Percentiles rank a stretch among this genome's conserved stretches.
Evolutionary conservation across 2,113 vertebrate genomes (phyloP).

Genomic region (Agelaius phoeniceus): DNA sequence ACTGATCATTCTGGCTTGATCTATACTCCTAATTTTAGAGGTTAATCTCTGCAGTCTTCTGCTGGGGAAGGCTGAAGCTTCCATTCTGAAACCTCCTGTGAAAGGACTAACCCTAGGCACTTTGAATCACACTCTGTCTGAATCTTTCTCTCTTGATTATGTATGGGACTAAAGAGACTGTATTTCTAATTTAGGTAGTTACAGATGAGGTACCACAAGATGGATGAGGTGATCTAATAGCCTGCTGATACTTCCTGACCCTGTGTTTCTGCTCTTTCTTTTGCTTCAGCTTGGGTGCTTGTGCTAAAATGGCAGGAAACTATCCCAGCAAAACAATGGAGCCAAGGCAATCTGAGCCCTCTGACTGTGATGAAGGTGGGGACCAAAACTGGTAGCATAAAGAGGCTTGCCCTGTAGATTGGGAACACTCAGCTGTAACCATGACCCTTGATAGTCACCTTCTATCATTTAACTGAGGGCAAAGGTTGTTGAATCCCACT

Average conservation of each 20-base stretch:
- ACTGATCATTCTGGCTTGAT: constrained; percentile 28
- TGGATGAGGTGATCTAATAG: constrained; percentile 54
- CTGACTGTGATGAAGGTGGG: not conserved
- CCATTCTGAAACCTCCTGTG: not conserved
- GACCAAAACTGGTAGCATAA: not conserved
- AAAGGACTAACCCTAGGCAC: not conserved
- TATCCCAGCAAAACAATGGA: not conserved
- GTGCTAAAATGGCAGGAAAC: not conserved
- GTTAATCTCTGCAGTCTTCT: constrained; percentile 19
- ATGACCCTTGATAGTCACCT: not conserved
- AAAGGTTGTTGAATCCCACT: not conserved
- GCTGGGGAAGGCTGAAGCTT: not conserved
- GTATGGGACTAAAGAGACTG: constrained; percentile 26
- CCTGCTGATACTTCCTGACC: constrained; percentile 44
- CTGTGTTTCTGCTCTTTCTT: constrained; percentile 29
- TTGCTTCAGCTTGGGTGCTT: constrained; percentile 19
- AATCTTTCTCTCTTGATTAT: constrained; percentile 20
- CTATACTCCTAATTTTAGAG: not conserved
- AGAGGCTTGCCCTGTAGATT: not conserved
- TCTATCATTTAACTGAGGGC: not conserved
- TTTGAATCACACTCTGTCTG: not conserved
- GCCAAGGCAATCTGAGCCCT: not conserved
- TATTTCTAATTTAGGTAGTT: constrained; percentile 51
- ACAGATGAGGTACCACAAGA: constrained; percentile 55
- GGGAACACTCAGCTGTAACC: not conserved